Conservation (phyloP, 2,888 invertebrate species). For the Nematopogon swammerdamellus region DNA sequence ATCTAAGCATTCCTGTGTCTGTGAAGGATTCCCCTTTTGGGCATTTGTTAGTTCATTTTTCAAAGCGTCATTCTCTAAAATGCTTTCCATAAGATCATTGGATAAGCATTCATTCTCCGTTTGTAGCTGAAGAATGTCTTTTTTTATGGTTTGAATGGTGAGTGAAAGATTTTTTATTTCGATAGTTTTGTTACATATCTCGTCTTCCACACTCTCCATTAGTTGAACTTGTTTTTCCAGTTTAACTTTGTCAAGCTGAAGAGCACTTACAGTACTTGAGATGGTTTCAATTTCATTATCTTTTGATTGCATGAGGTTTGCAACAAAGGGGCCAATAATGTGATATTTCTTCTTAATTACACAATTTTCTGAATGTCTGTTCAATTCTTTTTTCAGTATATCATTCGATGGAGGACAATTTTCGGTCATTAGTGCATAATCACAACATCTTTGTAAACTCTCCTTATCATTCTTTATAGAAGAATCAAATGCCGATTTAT, state of each 20-base stretch:
- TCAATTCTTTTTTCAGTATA: not conserved
- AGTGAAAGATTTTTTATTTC: not conserved
- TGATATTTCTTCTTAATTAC: not conserved
- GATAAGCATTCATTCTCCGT: conserved; percentile 54
- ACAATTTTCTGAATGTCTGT: not conserved
- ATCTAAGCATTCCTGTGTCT: not conserved
- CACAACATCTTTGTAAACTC: no score
- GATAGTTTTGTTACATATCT: not conserved
- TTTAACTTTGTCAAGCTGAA: not conserved
- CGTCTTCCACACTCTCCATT: no score
- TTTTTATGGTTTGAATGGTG: not conserved
- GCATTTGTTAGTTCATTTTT: conserved; percentile 31
- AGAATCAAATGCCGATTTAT: not conserved
- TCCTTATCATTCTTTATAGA: not conserved
- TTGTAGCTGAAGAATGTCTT: conserved; percentile 33
- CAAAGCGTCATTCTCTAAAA: conserved; percentile 51
- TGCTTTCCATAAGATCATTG: conserved; percentile 53
- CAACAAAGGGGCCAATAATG: not conserved
- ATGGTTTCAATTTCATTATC: not conserved
- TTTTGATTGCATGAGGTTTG: not conserved
- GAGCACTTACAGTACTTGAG: not conserved
- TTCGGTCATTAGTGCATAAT: not conserved
- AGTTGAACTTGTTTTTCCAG: no score
- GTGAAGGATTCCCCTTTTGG: conserved; percentile 13
- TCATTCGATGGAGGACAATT: not conserved